Conservation (phyloP, 2,113 vertebrate genomes). For the Carlito syrichta region DNA sequence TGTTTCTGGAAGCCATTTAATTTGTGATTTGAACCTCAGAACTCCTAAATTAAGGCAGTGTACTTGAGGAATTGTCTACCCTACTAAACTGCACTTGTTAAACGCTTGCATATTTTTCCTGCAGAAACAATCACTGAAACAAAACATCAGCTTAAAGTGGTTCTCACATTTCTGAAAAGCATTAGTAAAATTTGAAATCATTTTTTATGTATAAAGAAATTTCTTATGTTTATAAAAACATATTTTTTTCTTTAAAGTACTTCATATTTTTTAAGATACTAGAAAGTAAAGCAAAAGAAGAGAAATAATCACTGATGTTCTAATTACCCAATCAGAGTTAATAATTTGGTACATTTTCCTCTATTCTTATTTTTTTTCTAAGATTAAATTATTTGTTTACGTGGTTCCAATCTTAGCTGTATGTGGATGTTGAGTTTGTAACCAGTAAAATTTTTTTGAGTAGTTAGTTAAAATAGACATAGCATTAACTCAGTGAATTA, state of each 20-base stretch:
- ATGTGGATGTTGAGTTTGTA: background rate
- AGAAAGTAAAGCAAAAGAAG: background rate
- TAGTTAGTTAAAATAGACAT: conserved; percentile 24
- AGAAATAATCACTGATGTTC: background rate
- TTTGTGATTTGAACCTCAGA: conserved; percentile 46
- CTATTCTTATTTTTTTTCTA: background rate
- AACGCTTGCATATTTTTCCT: background rate
- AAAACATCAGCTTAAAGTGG: background rate
- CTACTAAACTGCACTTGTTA: background rate
- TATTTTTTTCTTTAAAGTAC: conserved; percentile 10
- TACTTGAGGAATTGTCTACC: background rate
- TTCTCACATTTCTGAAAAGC: background rate
- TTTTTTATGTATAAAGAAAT: conserved; percentile 17
- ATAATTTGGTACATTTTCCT: background rate
- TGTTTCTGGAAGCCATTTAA: conserved; percentile 51
- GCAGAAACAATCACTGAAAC: background rate
- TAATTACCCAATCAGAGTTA: background rate
- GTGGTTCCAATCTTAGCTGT: background rate
- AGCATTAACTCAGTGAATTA: background rate
- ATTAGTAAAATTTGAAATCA: background rate
- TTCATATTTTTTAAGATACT: background rate
- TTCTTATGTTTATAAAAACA: background rate
- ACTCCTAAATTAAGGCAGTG: conserved; percentile 33
- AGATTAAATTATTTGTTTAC: background rate
- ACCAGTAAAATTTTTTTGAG: background rate